Conservation (phyloP, 2,113 vertebrate genomes). For the Macrotis lagotis region DNA sequence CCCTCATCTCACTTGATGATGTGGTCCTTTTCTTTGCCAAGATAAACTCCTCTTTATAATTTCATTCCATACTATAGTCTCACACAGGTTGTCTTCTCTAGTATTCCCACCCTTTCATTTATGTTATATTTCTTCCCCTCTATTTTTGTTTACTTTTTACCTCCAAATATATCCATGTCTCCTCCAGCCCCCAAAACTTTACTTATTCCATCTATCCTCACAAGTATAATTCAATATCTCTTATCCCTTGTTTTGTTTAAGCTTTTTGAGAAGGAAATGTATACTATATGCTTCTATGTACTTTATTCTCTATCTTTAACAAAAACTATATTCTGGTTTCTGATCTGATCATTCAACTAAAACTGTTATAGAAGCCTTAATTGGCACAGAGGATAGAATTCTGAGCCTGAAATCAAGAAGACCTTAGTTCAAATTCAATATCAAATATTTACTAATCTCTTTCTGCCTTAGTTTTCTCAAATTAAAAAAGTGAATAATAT, state of each 20-base stretch:
- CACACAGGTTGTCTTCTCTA: background rate
- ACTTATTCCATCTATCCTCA: background rate
- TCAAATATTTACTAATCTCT: background rate
- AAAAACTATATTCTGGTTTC: background rate
- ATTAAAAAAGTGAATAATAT: background rate
- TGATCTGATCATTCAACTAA: background rate
- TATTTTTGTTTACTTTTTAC: background rate
- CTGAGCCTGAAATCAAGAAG: background rate
- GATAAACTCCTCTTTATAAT: background rate
- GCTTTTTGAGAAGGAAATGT: background rate
- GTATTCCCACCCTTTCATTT: background rate
- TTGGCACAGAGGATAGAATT: background rate
- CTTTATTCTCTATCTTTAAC: background rate
- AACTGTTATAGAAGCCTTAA: background rate
- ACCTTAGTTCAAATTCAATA: background rate
- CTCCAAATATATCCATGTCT: background rate
- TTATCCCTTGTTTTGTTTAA: background rate
- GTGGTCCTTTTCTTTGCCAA: background rate
- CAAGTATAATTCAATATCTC: background rate
- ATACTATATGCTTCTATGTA: background rate
- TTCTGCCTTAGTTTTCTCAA: background rate
- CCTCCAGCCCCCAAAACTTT: background rate
- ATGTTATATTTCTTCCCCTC: background rate
- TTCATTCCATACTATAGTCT: background rate
- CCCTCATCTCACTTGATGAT: background rate